Conservation (phyloP, 2,797 vertebrate genomes). For the Oceanodroma leucorhoa region DNA sequence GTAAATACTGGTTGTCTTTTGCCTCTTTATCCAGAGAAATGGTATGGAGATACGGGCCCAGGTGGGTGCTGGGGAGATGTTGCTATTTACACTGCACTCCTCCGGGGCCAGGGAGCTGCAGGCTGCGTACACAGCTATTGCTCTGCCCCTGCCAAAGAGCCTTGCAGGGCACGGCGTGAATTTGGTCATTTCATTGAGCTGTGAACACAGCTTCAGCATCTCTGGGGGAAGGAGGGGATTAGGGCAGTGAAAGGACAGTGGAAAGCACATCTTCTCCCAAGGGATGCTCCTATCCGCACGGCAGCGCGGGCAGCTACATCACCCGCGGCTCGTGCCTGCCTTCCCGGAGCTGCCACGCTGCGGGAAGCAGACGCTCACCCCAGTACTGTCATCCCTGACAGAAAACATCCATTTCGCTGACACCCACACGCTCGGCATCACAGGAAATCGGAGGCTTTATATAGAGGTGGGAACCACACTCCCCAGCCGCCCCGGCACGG, state of each 20-base stretch:
- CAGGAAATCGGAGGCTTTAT: conserved; percentile 14
- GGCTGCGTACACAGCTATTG: background rate
- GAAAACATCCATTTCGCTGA: background rate
- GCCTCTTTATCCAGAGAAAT: background rate
- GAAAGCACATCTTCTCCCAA: background rate
- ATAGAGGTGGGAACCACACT: conserved; percentile 24
- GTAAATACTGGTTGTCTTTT: background rate
- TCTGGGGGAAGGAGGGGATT: too few species aligned
- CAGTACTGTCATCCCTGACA: conserved; percentile 5
- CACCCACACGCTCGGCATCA: background rate
- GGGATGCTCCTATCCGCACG: accelerated
- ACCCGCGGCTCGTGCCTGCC: background rate
- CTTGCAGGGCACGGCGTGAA: accelerated
- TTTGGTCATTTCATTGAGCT: background rate
- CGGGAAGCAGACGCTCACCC: background rate
- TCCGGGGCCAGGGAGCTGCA: accelerated
- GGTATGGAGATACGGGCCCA: accelerated
- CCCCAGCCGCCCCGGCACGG: background rate
- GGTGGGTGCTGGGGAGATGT: background rate
- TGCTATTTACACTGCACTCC: background rate
- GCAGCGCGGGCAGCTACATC: background rate
- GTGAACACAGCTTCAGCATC: background rate
- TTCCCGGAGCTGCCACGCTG: background rate
- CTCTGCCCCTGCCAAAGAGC: background rate
- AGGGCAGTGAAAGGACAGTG: background rate